These are phyloP conservation scores for Trachelipus rathkii DNA, from an alignment of 1,140 invertebrate genomes.

Conservation along the genomic window DNA sequence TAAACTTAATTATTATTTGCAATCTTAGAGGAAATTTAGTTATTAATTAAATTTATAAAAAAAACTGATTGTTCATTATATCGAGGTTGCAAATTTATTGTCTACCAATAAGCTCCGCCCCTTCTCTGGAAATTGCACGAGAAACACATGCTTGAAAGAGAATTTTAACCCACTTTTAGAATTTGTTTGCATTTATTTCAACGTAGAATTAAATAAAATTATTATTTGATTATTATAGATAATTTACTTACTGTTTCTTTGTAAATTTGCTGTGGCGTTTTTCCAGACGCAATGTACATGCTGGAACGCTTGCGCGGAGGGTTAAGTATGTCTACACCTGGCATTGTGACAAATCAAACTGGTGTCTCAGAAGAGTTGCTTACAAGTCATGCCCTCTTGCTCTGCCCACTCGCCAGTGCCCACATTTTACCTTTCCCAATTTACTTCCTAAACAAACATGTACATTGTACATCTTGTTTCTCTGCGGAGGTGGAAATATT, in stretches of 20 bases:
- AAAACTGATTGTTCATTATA: neutral
- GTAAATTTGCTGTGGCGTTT: neutral
- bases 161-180: too few species aligned
- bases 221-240: neutral
- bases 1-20: too few species aligned
- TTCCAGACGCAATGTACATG: neutral
- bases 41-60: too few species aligned
- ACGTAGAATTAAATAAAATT: neutral
- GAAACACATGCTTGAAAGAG: too few species aligned
- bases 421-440: constrained; percentile 6
- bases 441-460: neutral
- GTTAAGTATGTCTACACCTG: constrained; percentile 2
- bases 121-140: neutral
- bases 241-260: neutral
- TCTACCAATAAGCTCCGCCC: neutral
- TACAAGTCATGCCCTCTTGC: neutral
- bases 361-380: neutral
- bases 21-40: too few species aligned
- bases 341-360: constrained; percentile 12
- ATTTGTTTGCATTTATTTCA: too few species aligned
- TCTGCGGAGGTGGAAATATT: too few species aligned
- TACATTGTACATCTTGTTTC: too few species aligned
- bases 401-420: constrained; percentile 3
- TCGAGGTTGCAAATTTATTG: neutral
- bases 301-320: constrained; percentile 2